Conservation (phyloP, 2,113 vertebrate species). For the Falcunculus frontatus region DNA sequence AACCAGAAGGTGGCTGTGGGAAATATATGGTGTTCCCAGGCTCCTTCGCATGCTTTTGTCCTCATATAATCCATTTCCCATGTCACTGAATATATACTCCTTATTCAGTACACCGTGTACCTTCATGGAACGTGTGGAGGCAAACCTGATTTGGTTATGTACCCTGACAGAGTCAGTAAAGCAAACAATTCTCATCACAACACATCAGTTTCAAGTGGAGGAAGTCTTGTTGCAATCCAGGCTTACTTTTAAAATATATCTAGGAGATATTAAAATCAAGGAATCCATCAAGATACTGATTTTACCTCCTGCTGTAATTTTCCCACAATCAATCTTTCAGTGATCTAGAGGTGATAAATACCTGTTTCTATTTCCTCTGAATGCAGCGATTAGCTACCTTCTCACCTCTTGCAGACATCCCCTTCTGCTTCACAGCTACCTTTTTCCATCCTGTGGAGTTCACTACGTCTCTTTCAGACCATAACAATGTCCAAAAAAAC, state of each 20-base stretch:
- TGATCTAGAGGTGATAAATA: not conserved
- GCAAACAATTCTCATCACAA: not conserved
- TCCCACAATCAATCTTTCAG: not conserved
- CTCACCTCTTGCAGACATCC: not conserved
- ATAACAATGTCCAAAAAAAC: not conserved
- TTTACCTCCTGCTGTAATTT: not conserved
- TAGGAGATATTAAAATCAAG: not conserved
- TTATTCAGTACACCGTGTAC: fast-evolving
- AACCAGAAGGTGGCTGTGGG: not conserved
- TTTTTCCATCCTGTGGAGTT: not conserved
- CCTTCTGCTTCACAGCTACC: not conserved
- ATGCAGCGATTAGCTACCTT: not conserved
- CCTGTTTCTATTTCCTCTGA: not conserved
- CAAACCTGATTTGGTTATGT: not conserved
- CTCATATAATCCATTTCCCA: not conserved
- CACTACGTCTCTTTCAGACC: not conserved
- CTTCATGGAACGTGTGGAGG: not conserved
- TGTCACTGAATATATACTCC: not conserved
- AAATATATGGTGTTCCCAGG: not conserved
- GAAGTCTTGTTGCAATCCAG: not conserved
- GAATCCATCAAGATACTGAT: not conserved
- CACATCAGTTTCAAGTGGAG: not conserved
- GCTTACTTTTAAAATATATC: not conserved
- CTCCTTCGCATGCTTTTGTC: not conserved
- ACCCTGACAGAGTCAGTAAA: not conserved